These are phyloP conservation scores for Endotricha flammealis DNA, from an alignment of 2,888 invertebrate genomes.

Conservation along the genomic window DNA sequence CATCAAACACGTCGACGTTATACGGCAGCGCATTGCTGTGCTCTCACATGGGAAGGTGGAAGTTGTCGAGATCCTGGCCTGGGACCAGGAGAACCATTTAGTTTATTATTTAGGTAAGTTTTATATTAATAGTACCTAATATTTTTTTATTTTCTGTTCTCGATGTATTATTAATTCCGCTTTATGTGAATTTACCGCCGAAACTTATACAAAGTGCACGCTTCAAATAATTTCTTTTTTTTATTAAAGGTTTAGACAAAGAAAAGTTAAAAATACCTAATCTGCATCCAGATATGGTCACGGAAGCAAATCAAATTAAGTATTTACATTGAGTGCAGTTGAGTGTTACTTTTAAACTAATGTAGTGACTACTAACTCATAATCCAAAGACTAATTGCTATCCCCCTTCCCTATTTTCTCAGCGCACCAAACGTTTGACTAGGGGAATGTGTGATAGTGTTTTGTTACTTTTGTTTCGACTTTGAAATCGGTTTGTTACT, in stretches of 20 bases:
- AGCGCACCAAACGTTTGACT: not conserved
- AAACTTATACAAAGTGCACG: not conserved
- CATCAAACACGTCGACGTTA: slow-evolving; percentile 90
- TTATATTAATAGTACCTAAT: slow-evolving; percentile 4
- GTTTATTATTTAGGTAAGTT: slow-evolving; percentile 83
- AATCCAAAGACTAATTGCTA: slow-evolving; percentile 1
- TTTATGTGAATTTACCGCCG: not conserved
- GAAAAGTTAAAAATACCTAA: slow-evolving; percentile 50
- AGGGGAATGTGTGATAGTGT: slow-evolving; percentile 6
- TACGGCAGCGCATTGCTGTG: slow-evolving; percentile 89
- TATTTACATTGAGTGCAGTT: slow-evolving; percentile 61
- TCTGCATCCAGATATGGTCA: slow-evolving; percentile 63
- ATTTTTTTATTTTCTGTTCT: no score
- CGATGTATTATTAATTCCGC: no score
- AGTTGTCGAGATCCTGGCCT: slow-evolving; percentile 88
- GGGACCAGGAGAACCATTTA: slow-evolving; percentile 90
- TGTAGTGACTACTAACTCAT: slow-evolving; percentile 33
- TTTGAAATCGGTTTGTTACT: slow-evolving; percentile 3
- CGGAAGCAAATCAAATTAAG: slow-evolving; percentile 69
- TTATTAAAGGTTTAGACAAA: slow-evolving; percentile 65
- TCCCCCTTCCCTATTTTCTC: not conserved
- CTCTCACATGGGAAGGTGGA: slow-evolving; percentile 92
- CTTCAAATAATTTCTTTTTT: slow-evolving; percentile 24
- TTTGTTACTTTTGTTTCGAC: slow-evolving; percentile 1
- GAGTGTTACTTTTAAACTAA: slow-evolving; percentile 43